phyloP scores from a whole-genome alignment of 2,888 invertebrate genomes.

The Polymixis flavicincta region DNA sequence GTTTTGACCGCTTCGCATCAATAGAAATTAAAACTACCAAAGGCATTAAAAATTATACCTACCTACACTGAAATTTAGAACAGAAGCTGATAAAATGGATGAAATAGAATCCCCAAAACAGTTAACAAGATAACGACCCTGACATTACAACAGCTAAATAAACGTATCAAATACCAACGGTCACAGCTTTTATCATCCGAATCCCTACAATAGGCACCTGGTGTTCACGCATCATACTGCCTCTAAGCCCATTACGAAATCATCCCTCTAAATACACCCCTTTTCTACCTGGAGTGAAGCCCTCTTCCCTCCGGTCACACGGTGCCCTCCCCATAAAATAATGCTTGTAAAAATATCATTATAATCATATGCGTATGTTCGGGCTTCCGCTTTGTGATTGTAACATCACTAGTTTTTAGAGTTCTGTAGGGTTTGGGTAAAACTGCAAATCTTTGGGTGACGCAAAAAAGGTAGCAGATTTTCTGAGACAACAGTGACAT shows the following conservation, averaged over 20 bases:
- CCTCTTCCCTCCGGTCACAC: constrained; percentile 80
- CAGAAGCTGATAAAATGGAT: not conserved
- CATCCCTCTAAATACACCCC: constrained; percentile 76
- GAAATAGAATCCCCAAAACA: constrained; percentile 14
- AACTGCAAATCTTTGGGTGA: not conserved
- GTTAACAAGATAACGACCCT: constrained; percentile 33
- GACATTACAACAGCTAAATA: constrained; percentile 44
- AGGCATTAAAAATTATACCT: not conserved
- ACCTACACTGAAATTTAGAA: not conserved
- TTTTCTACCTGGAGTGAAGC: constrained; percentile 74
- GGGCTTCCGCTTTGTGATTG: constrained; percentile 80
- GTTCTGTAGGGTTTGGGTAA: constrained; percentile 21
- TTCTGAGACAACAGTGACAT: not conserved
- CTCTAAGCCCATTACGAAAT: constrained; percentile 81
- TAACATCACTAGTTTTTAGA: constrained; percentile 70
- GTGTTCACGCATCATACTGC: constrained; percentile 72
- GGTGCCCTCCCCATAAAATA: constrained; percentile 82
- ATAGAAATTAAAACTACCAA: not conserved
- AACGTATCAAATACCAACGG: constrained; percentile 65
- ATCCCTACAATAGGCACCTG: constrained; percentile 78
- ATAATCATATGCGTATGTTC: constrained; percentile 86
- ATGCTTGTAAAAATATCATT: constrained; percentile 88
- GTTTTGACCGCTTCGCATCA: too few species aligned
- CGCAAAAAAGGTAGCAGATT: not conserved
- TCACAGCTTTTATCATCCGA: constrained; percentile 59